phyloP scores from a whole-genome alignment of 2,113 vertebrate species.

The Cettia cetti region DNA sequence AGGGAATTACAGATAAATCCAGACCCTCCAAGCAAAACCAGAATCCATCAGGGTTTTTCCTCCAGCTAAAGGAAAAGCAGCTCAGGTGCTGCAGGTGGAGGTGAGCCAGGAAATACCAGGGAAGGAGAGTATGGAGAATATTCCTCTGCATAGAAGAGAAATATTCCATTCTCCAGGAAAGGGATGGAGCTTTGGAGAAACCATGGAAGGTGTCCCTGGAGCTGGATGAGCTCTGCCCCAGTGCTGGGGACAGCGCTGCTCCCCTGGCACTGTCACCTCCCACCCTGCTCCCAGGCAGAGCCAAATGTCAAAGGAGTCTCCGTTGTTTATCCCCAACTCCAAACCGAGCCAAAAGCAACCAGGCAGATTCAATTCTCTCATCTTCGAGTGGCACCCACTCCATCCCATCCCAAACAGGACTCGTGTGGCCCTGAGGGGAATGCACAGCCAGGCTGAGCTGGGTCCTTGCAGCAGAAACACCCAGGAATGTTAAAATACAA shows the following conservation, averaged over 20 bases:
- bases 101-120: neutral
- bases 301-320: neutral
- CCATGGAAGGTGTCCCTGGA: neutral
- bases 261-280: neutral
- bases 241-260: accelerated
- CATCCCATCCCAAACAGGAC: neutral
- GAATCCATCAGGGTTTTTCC: neutral
- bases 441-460: neutral
- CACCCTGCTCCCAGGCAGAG: neutral
- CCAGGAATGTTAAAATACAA: neutral
- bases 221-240: neutral
- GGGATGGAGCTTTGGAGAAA: neutral
- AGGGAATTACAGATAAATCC: neutral
- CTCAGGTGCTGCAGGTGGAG: neutral
- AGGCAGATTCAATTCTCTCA: neutral
- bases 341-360: neutral
- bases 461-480: neutral
- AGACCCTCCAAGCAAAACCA: neutral
- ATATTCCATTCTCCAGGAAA: neutral
- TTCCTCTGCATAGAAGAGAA: neutral
- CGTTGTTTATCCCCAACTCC: neutral
- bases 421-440: neutral
- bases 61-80: neutral
- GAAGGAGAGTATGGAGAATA: neutral
- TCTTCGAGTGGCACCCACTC: neutral